A percentile compares a stretch with the other conserved stretches of the same genome.
phyloP scores from a whole-genome alignment of 2,888 invertebrate genomes.

The Oxystoma pomonae region DNA sequence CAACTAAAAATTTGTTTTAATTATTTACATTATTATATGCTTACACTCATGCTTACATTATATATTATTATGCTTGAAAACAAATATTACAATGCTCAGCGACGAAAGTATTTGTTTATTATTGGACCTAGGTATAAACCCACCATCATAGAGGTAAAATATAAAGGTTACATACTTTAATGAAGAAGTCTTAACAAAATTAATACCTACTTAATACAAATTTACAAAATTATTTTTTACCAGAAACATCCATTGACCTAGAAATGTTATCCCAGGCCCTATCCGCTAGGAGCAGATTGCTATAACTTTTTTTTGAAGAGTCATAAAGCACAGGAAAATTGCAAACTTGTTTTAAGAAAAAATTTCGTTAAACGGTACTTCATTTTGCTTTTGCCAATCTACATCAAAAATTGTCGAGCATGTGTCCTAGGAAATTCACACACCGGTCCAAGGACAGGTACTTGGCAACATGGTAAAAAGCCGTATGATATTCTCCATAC shows the following conservation, averaged over 20 bases:
- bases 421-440: conserved; percentile 26
- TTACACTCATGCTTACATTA: not conserved
- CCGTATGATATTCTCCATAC: conserved; percentile 22
- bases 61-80: not conserved
- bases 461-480: conserved; percentile 25
- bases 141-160: not conserved
- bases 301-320: not conserved
- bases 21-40: no score
- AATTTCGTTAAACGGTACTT: not conserved
- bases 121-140: not conserved
- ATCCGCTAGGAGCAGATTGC: not conserved
- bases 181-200: not conserved
- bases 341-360: not conserved
- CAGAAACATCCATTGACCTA: not conserved
- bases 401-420: conserved; percentile 19
- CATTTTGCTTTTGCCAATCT: not conserved
- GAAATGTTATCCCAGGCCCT: not conserved
- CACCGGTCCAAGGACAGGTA: conserved; percentile 22
- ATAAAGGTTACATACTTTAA: not conserved
- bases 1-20: not conserved
- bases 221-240: not conserved
- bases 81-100: not conserved
- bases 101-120: not conserved
- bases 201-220: not conserved
- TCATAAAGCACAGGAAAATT: not conserved